Evolutionary conservation across 2,888 invertebrate species (phyloP).

Genomic region (Mimumesa dahlbomi): DNA sequence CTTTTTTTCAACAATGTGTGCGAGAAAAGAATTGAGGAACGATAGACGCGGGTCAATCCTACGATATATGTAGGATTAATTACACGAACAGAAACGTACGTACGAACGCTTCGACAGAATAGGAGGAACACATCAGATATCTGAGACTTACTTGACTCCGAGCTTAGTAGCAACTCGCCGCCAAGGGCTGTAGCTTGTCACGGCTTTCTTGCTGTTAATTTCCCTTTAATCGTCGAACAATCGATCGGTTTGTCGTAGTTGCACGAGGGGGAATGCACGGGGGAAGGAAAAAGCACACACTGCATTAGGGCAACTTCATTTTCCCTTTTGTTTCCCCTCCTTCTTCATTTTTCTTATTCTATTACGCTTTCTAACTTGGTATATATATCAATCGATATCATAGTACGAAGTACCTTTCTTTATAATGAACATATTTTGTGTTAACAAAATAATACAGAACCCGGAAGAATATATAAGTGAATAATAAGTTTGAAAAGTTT

Average conservation of each 20-base stretch:
- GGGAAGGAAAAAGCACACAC: slow-evolving; percentile 79
- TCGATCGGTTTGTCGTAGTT: slow-evolving; percentile 75
- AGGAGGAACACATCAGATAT: slow-evolving; percentile 79
- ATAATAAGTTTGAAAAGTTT: no score
- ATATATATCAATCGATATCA: slow-evolving; percentile 5
- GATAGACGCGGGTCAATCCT: slow-evolving; percentile 58
- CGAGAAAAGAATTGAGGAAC: slow-evolving; percentile 56
- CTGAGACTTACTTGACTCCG: slow-evolving; percentile 94
- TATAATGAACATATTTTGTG: no score
- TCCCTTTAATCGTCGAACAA: slow-evolving; percentile 77
- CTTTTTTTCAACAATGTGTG: slow-evolving; percentile 51
- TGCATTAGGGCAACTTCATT: slow-evolving; percentile 76
- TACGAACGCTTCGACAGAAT: slow-evolving; percentile 67
- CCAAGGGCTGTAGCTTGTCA: slow-evolving; percentile 94
- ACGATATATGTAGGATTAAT: slow-evolving; percentile 61
- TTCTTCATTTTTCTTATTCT: slow-evolving; percentile 51
- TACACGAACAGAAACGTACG: slow-evolving; percentile 69
- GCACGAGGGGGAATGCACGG: slow-evolving; percentile 78
- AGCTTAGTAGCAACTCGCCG: slow-evolving; percentile 96
- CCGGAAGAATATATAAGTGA: no score
- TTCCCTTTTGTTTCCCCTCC: slow-evolving; percentile 54
- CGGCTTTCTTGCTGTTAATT: slow-evolving; percentile 85
- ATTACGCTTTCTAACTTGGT: slow-evolving; percentile 30
- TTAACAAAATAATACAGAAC: no score
- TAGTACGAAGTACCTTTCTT: no score